Percentiles rank a stretch among this genome's conserved stretches.
Conservation (phyloP, 2,113 vertebrate species). For the Eudyptes chrysolophus region DNA sequence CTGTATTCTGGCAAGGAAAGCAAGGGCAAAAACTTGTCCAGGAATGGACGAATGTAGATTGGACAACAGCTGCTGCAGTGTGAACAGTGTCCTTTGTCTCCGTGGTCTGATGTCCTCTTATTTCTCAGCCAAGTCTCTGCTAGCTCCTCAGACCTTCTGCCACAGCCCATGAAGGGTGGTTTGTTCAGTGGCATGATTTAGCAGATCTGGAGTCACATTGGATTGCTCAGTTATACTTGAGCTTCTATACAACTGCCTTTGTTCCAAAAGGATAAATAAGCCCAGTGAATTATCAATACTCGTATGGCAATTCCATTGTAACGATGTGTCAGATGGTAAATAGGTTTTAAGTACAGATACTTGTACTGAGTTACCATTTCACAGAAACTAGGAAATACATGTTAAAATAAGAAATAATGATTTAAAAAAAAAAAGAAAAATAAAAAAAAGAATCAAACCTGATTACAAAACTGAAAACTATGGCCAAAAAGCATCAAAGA, state of each 20-base stretch:
- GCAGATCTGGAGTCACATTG: not conserved
- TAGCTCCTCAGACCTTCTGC: not conserved
- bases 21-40: not conserved
- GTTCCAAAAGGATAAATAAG: not conserved
- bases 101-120: not conserved
- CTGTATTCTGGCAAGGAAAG: not conserved
- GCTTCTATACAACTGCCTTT: not conserved
- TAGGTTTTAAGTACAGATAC: not conserved
- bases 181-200: not conserved
- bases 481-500: not conserved
- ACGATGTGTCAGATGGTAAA: not conserved
- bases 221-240: not conserved
- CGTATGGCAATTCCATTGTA: not conserved
- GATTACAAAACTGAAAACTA: not conserved
- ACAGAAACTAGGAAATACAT: not conserved
- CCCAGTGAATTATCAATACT: not conserved
- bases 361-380: not conserved
- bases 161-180: not conserved
- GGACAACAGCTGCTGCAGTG: not conserved
- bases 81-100: not conserved
- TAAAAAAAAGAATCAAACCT: not conserved
- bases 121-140: not conserved
- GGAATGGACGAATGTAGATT: not conserved
- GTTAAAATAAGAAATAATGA: not conserved
- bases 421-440: not conserved